phyloP scores from a whole-genome alignment of 1,140 invertebrate genomes.

The Dreissena rostriformis region DNA sequence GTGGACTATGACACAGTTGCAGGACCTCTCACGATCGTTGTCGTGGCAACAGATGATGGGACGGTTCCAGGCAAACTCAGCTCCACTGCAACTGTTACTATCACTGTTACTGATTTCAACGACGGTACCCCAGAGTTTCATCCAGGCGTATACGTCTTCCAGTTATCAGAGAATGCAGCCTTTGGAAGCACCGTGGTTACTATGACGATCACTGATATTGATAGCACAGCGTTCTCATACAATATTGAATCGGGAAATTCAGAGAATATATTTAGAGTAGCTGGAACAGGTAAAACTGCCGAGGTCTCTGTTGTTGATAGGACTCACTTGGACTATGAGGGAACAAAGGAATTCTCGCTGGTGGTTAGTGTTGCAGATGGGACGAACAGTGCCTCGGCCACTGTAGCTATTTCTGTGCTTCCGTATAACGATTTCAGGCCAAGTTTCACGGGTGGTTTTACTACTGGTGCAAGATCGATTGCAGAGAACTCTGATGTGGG shows the following conservation, averaged over 20 bases:
- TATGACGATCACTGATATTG: constrained; percentile 62
- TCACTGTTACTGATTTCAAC: constrained; percentile 67
- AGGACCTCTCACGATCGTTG: constrained; percentile 55
- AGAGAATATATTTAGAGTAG: constrained; percentile 56
- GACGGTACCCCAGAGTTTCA: constrained; percentile 66
- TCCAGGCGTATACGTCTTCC: constrained; percentile 46
- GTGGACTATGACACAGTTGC: constrained; percentile 62
- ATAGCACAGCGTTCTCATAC: constrained; percentile 58
- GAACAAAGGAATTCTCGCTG: constrained; percentile 50
- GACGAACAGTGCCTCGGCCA: constrained; percentile 22
- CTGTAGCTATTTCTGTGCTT: constrained; percentile 74
- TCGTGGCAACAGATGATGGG: constrained; percentile 62
- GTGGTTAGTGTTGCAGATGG: constrained; percentile 51
- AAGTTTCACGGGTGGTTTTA: constrained; percentile 83
- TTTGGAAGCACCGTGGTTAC: constrained; percentile 44
- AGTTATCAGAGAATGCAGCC: constrained; percentile 56
- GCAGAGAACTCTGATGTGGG: constrained; percentile 56
- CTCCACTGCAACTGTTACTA: constrained; percentile 56
- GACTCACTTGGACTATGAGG: constrained; percentile 92
- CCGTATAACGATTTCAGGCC: constrained; percentile 97
- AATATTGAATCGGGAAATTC: constrained; percentile 55
- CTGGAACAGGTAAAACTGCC: constrained; percentile 30
- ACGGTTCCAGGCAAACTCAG: constrained; percentile 50
- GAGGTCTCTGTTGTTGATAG: constrained; percentile 76
- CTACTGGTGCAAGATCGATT: constrained; percentile 26